Percentiles rank a stretch among this genome's conserved stretches.
Evolutionary conservation across 1,140 invertebrate species (phyloP).

Genomic region (Ooceraea biroi): DNA sequence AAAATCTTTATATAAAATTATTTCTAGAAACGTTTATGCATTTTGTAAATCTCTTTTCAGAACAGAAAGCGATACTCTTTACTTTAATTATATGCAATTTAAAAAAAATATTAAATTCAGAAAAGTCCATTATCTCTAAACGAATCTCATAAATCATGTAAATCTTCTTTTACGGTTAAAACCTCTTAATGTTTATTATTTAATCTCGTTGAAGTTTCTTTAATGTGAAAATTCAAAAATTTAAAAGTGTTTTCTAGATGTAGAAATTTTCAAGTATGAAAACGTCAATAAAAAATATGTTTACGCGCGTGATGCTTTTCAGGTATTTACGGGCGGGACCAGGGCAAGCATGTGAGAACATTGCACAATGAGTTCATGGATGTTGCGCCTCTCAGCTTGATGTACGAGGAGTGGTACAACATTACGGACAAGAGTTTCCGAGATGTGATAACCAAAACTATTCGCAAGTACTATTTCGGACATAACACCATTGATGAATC

Average conservation of each 20-base stretch:
- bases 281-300: not conserved
- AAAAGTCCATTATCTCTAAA: too few species aligned
- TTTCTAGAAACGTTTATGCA: not conserved
- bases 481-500: constrained; percentile 84
- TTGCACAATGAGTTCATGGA: constrained; percentile 87
- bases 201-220: too few species aligned
- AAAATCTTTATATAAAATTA: not conserved
- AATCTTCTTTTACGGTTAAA: too few species aligned
- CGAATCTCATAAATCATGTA: not conserved
- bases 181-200: too few species aligned
- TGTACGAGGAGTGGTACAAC: constrained; percentile 87
- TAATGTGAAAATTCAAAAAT: too few species aligned
- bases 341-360: constrained; percentile 63
- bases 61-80: not conserved
- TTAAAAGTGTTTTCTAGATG: not conserved
- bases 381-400: constrained; percentile 87
- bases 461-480: constrained; percentile 88
- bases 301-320: not conserved
- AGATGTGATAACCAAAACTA: constrained; percentile 85
- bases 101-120: not conserved
- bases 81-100: not conserved
- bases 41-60: not conserved
- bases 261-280: constrained; percentile 3
- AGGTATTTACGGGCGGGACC: constrained; percentile 78
- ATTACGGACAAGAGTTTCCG: constrained; percentile 69